phyloP scores from a whole-genome alignment of 2,113 vertebrate species.

The Empidonax alnorum region DNA sequence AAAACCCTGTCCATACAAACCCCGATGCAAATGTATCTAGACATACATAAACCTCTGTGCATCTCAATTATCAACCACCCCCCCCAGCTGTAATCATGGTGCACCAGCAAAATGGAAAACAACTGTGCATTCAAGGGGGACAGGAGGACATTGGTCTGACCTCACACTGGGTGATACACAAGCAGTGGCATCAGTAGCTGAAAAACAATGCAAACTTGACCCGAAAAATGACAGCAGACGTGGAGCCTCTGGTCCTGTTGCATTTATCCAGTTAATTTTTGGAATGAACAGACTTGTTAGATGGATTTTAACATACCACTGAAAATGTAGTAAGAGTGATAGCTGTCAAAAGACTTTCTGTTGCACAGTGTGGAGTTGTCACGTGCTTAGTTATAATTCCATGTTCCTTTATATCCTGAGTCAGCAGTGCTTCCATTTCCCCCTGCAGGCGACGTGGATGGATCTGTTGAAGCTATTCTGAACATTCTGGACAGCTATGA shows the following conservation, averaged over 20 bases:
- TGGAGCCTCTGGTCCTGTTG: not conserved
- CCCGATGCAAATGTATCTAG: not conserved
- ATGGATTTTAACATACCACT: not conserved
- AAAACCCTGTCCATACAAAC: not conserved
- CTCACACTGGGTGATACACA: not conserved
- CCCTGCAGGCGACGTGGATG: conserved; percentile 89
- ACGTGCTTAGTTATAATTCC: not conserved
- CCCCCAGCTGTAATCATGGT: not conserved
- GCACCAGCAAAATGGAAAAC: not conserved
- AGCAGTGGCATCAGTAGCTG: not conserved
- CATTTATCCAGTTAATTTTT: not conserved
- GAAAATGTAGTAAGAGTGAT: not conserved
- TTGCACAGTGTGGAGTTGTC: not conserved
- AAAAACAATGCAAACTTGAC: not conserved
- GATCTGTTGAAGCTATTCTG: conserved; percentile 90
- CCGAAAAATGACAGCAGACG: not conserved
- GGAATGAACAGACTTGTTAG: not conserved
- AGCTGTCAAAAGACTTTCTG: not conserved
- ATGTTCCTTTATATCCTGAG: not conserved
- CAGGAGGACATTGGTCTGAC: not conserved
- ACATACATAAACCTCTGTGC: not conserved
- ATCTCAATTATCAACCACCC: not conserved
- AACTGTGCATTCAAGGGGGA: not conserved
- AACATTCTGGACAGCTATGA: conserved; percentile 88
- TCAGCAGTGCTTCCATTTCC: not conserved